Conservation (phyloP, 2,888 invertebrate species). For the Deroplatys truncata region DNA sequence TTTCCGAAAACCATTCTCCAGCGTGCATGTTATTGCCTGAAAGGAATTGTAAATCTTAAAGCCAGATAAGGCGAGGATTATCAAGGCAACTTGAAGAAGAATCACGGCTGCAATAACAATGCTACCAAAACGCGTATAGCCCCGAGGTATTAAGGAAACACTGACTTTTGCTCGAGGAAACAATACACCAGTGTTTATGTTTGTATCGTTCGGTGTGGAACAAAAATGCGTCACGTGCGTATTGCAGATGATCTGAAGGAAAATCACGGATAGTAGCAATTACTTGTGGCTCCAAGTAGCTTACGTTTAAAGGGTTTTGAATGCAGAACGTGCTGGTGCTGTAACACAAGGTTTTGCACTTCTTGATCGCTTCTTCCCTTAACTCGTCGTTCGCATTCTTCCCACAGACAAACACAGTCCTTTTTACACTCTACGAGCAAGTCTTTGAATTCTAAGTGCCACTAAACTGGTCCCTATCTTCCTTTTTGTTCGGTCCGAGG, state of each 20-base stretch:
- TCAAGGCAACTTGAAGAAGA: too few species aligned
- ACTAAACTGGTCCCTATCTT: background rate
- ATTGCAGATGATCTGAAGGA: background rate
- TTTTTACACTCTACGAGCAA: background rate
- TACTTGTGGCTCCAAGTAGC: background rate
- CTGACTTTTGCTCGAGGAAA: too few species aligned
- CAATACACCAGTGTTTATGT: too few species aligned
- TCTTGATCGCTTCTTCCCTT: background rate
- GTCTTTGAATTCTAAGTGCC: conserved; percentile 1
- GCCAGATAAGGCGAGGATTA: too few species aligned
- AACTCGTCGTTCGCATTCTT: background rate
- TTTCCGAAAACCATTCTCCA: too few species aligned
- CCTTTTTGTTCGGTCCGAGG: background rate
- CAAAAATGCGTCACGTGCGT: background rate
- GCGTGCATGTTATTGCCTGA: too few species aligned
- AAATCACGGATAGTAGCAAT: background rate
- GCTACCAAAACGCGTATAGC: too few species aligned
- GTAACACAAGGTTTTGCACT: background rate
- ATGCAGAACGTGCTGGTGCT: background rate
- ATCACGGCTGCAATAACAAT: too few species aligned
- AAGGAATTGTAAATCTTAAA: too few species aligned
- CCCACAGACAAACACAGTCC: background rate
- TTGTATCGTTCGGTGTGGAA: too few species aligned
- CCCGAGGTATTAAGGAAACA: too few species aligned
- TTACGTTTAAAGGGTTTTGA: background rate